A percentile compares a stretch with the other conserved stretches of the same genome.
Conservation (phyloP, 2,113 vertebrate genomes). For the Podocnemis expansa region DNA sequence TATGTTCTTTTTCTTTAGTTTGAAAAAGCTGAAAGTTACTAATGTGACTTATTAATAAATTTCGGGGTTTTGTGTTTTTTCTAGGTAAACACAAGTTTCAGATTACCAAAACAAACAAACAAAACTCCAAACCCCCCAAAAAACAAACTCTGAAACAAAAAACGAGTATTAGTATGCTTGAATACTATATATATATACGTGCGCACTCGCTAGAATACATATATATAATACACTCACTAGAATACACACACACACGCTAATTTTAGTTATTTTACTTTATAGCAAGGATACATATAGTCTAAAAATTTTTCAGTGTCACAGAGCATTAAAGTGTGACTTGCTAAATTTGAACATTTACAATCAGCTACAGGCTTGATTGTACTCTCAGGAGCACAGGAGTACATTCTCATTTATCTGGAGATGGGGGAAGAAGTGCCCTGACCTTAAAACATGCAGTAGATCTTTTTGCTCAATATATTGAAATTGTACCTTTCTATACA, state of each 20-base stretch:
- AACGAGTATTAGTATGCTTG: neutral
- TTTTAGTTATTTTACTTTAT: neutral
- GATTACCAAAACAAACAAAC: neutral
- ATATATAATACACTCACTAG: too few relatives aligned
- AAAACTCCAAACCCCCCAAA: too few relatives aligned
- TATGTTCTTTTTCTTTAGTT: neutral
- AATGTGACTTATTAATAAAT: neutral
- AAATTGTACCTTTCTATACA: neutral
- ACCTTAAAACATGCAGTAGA: neutral
- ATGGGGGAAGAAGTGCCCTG: neutral
- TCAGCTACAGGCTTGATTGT: neutral
- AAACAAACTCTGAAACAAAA: neutral
- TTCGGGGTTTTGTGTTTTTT: neutral
- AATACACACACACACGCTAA: neutral
- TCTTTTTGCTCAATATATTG: neutral
- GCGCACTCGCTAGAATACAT: too few relatives aligned
- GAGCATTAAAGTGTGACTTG: neutral
- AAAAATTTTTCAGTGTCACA: neutral
- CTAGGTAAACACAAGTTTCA: neutral
- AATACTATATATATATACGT: too few relatives aligned
- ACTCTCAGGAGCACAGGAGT: neutral
- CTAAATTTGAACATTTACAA: neutral
- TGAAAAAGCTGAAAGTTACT: constrained; percentile 2
- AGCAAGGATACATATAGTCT: neutral
- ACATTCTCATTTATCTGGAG: neutral